Conservation (phyloP, 64 coral and sea anemone genomes). For the Porites lutea region DNA sequence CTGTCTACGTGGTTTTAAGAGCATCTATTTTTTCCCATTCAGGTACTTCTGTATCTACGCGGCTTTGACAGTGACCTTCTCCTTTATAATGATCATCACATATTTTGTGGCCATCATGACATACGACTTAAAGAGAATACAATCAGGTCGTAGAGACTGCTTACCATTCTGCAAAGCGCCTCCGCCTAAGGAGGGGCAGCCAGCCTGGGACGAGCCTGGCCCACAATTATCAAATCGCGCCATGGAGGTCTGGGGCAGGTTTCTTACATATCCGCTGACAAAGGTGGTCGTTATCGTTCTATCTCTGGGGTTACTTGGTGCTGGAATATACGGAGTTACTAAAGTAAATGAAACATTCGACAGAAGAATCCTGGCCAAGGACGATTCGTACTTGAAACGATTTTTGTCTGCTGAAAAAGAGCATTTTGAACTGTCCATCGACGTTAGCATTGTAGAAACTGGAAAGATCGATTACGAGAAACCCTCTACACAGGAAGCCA, state of each 20-base stretch:
- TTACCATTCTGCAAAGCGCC: slow-evolving; percentile 43
- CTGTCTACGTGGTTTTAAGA: no score
- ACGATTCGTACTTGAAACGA: slow-evolving; percentile 34
- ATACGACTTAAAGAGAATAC: slow-evolving; percentile 63
- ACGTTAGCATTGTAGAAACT: slow-evolving; percentile 39
- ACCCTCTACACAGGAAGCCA: slow-evolving; percentile 27
- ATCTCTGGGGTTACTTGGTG: slow-evolving; percentile 40
- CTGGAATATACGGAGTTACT: slow-evolving; percentile 39
- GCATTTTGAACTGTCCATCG: slow-evolving; percentile 42
- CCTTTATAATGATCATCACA: slow-evolving; percentile 48
- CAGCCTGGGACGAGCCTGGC: slow-evolving; percentile 59
- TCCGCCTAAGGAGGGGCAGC: not conserved
- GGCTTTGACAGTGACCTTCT: slow-evolving; percentile 57
- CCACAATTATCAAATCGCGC: slow-evolving; percentile 60
- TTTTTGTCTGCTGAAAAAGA: slow-evolving; percentile 50
- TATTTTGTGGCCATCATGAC: slow-evolving; percentile 68
- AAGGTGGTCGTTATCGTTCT: slow-evolving; percentile 40
- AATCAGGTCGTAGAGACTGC: slow-evolving; percentile 56
- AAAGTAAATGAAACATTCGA: slow-evolving; percentile 64
- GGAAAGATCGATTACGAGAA: slow-evolving; percentile 2
- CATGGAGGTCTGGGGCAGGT: slow-evolving; percentile 59
- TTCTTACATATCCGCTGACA: slow-evolving; percentile 31
- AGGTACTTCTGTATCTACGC: slow-evolving; percentile 50
- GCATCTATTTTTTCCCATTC: not conserved
- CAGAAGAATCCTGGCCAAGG: slow-evolving; percentile 44